Conservation (phyloP, 2,888 invertebrate genomes). For the Scelioninae gen. 2 region DNA sequence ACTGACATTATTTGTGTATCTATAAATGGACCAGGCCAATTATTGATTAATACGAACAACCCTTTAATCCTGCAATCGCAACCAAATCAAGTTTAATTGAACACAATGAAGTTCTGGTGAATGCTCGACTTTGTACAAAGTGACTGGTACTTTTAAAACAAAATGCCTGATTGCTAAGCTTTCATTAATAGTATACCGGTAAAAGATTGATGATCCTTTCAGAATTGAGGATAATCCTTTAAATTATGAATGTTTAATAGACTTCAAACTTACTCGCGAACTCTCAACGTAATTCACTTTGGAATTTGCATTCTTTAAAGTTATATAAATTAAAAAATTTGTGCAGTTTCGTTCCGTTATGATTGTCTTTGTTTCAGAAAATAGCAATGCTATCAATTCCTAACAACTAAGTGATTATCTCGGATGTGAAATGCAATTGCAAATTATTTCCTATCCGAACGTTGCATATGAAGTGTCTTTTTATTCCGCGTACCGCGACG, state of each 20-base stretch:
- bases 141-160: conserved; percentile 2
- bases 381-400: no score
- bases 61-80: neutral
- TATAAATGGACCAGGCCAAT: neutral
- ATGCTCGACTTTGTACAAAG: neutral
- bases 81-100: neutral
- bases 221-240: conserved; percentile 7
- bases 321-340: no score
- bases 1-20: neutral
- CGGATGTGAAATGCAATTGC: neutral
- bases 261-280: conserved; percentile 10
- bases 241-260: conserved; percentile 30
- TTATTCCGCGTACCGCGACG: neutral
- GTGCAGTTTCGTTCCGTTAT: no score
- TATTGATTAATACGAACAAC: neutral
- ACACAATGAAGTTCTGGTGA: neutral
- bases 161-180: neutral
- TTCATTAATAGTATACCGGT: conserved; percentile 1
- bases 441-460: conserved; percentile 2
- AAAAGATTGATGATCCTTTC: conserved; percentile 17
- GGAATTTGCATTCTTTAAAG: neutral
- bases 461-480: no score
- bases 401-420: neutral
- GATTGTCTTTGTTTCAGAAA: no score
- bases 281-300: neutral